phyloP scores from a whole-genome alignment of 2,888 invertebrate genomes.

The Amphipyra berbera region DNA sequence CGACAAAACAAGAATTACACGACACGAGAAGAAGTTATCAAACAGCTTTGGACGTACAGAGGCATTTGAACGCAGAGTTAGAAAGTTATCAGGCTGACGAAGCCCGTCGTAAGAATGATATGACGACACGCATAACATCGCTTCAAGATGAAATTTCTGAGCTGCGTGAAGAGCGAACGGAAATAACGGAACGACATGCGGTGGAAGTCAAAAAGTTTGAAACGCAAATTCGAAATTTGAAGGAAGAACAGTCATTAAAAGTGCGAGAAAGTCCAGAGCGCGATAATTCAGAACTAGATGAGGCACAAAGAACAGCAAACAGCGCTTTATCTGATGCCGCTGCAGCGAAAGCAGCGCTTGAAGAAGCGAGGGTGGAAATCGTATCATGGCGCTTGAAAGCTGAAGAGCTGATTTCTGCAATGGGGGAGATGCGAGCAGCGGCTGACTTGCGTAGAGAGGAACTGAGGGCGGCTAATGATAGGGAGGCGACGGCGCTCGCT shows the following conservation, averaged over 20 bases:
- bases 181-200: slow-evolving; percentile 73
- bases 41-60: slow-evolving; percentile 83
- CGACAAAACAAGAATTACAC: slow-evolving; percentile 83
- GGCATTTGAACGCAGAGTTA: slow-evolving; percentile 81
- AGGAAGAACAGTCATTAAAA: slow-evolving; percentile 74
- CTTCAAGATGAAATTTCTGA: slow-evolving; percentile 82
- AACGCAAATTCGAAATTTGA: slow-evolving; percentile 74
- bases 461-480: slow-evolving; percentile 74
- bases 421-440: slow-evolving; percentile 76
- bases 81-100: slow-evolving; percentile 82
- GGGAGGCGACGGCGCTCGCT: slow-evolving; percentile 78
- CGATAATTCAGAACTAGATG: slow-evolving; percentile 80
- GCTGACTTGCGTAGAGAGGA: slow-evolving; percentile 80
- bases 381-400: slow-evolving; percentile 77
- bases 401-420: slow-evolving; percentile 76
- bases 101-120: slow-evolving; percentile 71
- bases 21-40: slow-evolving; percentile 82
- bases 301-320: slow-evolving; percentile 71
- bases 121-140: slow-evolving; percentile 71
- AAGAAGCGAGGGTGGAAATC: slow-evolving; percentile 74
- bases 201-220: slow-evolving; percentile 77
- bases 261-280: slow-evolving; percentile 74
- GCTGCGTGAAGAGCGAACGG: slow-evolving; percentile 76
- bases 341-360: slow-evolving; percentile 73
- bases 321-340: slow-evolving; percentile 73